Evolutionary conservation across 2,113 vertebrate genomes (phyloP), one percentile per base, ranked within the genome.

Genomic region (Rhea pennata): DNA sequence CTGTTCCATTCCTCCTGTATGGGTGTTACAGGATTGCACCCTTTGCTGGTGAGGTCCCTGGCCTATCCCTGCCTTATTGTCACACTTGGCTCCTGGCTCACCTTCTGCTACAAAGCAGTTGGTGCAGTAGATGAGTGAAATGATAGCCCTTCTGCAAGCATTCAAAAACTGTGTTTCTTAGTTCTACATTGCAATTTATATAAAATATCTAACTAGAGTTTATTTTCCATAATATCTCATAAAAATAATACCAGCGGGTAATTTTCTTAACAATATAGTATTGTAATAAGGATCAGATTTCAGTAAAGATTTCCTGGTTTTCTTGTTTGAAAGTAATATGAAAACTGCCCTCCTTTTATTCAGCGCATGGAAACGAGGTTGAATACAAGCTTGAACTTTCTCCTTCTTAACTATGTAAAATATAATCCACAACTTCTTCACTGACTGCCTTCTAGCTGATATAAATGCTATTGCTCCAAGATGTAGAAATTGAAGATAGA

Each of bases 231-330:
- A 84, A 48, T 74, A 53, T 54, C 56, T 80, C 69, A 72, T 66
- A 88, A 93, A 87, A 96, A 88, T 74, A 71, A 89, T 65, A 39
- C 64, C 82, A 90, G 69, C 42, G 50, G 79, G 75, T 91, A 64
- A 85, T 92, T 92, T 86, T 87, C 42, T 71, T 76, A 67, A 58
- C 67, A 79, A 73, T 19, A 77, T 14, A 4, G 29, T 79, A 96
- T 89, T 91, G 91, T 92, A 95, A 95, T 66, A 95, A 91, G 48
- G 56, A 93, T 65, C 91, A 91, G 70, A 90, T 93, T 94, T 89
- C 75, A 59, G 26, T 23, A 92, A 4, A 84, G 84, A 87, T 93
- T 87, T 81, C 95, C 50, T 19, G 82, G 10, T 87, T 96, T 96
- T 73, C 70, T 22, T 29, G 22, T 79, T 93, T 87, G 77, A 75